These are phyloP conservation scores for Natator depressus DNA, from an alignment of 2,113 vertebrate species.

Conservation along the genomic window DNA sequence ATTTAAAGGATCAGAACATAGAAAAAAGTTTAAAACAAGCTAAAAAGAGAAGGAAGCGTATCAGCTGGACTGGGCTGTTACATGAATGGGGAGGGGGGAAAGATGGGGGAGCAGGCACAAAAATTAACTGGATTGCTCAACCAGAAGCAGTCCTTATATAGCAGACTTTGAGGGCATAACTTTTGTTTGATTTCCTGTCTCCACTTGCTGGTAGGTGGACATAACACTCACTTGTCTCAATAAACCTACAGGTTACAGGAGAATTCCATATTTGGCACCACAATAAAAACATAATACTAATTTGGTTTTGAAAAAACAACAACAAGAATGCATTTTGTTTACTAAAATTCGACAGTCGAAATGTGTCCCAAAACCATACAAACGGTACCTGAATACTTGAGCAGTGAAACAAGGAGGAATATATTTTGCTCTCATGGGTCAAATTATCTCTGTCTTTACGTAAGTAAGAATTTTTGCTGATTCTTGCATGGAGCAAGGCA, in stretches of 20 bases:
- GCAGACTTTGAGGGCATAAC: background rate
- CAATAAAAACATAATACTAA: background rate
- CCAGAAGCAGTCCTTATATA: background rate
- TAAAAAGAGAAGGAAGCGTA: background rate
- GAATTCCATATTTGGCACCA: background rate
- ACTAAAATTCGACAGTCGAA: background rate
- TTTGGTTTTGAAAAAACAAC: background rate
- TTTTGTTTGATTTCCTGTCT: background rate
- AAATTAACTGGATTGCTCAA: background rate
- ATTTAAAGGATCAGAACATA: background rate
- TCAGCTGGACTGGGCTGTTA: background rate
- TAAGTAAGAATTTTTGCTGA: background rate
- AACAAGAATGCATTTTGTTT: background rate
- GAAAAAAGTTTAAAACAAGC: background rate
- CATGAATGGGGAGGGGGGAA: background rate
- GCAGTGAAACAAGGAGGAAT: background rate
- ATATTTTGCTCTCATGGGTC: background rate
- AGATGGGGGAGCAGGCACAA: background rate
- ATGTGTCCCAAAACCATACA: background rate
- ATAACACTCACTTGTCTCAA: background rate
- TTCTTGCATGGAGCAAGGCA: background rate
- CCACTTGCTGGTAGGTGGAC: background rate
- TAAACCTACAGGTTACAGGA: background rate
- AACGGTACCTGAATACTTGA: background rate
- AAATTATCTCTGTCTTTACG: background rate